Evolutionary conservation across 2,797 vertebrate species (phyloP).

Genomic region (Carduelis carduelis): DNA sequence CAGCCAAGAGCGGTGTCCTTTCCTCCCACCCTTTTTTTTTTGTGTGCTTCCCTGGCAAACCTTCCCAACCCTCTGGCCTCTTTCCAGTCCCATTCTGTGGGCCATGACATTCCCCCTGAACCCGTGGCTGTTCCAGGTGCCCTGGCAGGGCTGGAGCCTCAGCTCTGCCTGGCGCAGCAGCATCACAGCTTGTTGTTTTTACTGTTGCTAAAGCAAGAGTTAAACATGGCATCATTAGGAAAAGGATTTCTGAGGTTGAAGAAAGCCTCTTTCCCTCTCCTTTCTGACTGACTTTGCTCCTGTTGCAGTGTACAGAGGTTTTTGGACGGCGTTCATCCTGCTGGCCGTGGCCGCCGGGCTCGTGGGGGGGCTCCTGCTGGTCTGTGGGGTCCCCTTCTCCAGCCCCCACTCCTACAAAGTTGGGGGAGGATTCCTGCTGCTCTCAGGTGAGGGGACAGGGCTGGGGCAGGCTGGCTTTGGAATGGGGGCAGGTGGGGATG

Average conservation of each 20-base stretch:
- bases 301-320: slow-evolving; percentile 84
- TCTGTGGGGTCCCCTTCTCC: slow-evolving; percentile 84
- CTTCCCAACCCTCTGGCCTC: not conserved
- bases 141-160: not conserved
- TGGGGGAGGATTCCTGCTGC: slow-evolving; percentile 82
- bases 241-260: not conserved
- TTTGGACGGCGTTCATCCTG: slow-evolving; percentile 86
- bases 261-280: not conserved
- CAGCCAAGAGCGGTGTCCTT: not conserved
- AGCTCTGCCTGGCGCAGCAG: not conserved
- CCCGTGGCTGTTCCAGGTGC: not conserved
- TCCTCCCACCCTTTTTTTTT: not conserved
- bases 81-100: not conserved
- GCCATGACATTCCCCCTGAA: not conserved
- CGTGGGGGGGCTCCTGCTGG: slow-evolving; percentile 80
- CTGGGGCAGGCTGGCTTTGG: not conserved
- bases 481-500: not conserved
- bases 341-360: slow-evolving; percentile 76
- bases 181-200: not conserved
- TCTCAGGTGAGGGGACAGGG: slow-evolving; percentile 74
- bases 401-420: slow-evolving; percentile 79
- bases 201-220: not conserved
- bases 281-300: not conserved
- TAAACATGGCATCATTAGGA: not conserved
- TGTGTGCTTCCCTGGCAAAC: not conserved